Base-by-base conservation (phyloP, 35 echinoderm and acorn worm genomes). In the Strongylocentrotus purpuratus region DNA sequence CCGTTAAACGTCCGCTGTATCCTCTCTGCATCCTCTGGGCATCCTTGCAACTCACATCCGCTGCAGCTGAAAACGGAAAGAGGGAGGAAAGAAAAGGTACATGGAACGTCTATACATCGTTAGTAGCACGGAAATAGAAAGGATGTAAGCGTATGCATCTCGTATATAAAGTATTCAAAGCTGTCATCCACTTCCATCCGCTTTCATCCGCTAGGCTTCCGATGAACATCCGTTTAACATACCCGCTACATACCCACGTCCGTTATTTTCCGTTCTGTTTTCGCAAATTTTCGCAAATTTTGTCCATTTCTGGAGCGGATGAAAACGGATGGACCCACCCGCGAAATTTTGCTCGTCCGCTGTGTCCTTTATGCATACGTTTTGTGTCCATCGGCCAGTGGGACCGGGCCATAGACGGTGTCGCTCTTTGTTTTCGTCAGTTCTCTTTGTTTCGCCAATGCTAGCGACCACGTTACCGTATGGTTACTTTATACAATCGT, bases 81-180 rank as follows among this genome's bases (percentile, higher is more conserved):
- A 88, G 33, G 87, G 87, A 88, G 87, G 87, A 88, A 88, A 88
- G 87, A 88, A 28, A 88, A 41, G 33, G 32, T 88, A 88, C 87
- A 88, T 88, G 86, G 86, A 88, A 88, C 86, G 86, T 88, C 86
- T 88, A 88, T 88, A 88, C 86, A 88, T 88, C 86, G 86, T 88
- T 88, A 88, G 20, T 88, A 88, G 86, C 86, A 88, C 86, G 86
- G 86, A 88, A 88, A 88, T 88, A 88, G 86, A 88, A 88, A 88
- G 86, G 86, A 88, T 88, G 86, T 88, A 88, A 88, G 86, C 86
- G 86, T 88, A 88, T 88, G 86, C 86, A 88, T 88, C 86, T 88
- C 32, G 86, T 88, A 88, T 33, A 88, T 88, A 88, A 88, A 88
- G 86, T 88, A 88, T n/a, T n/a, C n/a, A n/a, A n/a, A n/a, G n/a